phyloP scores from a whole-genome alignment of 1,140 invertebrate species.

The Acromyrmex echinatior region DNA sequence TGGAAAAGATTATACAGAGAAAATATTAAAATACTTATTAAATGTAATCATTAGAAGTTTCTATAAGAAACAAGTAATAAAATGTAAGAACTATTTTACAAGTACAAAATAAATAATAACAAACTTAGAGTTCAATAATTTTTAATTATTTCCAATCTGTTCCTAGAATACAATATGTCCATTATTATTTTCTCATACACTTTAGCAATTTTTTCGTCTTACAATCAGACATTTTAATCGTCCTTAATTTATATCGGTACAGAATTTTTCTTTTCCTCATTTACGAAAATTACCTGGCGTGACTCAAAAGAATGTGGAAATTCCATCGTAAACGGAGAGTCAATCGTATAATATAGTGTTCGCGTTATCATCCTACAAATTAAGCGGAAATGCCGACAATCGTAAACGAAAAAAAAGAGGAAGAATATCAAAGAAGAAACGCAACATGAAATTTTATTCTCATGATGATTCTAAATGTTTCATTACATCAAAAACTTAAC shows the following conservation, averaged over 20 bases:
- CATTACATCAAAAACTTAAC: neutral
- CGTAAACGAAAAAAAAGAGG: neutral
- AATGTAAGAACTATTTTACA: neutral
- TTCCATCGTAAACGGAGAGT: neutral
- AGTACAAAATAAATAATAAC: neutral
- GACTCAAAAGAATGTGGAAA: conserved; percentile 45
- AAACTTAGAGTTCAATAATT: neutral
- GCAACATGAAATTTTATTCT: conserved; percentile 9
- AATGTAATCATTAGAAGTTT: neutral
- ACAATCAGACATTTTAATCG: conserved; percentile 2
- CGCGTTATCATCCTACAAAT: conserved; percentile 11
- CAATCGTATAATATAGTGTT: conserved; percentile 24
- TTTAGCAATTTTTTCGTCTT: neutral
- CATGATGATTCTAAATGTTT: neutral
- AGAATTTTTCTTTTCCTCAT: neutral
- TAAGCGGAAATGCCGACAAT: conserved; percentile 39
- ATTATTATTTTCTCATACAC: neutral
- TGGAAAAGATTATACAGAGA: neutral
- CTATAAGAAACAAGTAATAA: neutral
- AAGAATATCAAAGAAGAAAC: neutral
- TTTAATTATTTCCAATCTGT: neutral
- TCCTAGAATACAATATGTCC: neutral
- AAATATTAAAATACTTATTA: too few species aligned
- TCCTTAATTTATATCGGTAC: neutral
- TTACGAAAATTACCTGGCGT: neutral